Evolutionary conservation across 1,140 invertebrate genomes (phyloP).

Genomic region (Drosophila cardini): DNA sequence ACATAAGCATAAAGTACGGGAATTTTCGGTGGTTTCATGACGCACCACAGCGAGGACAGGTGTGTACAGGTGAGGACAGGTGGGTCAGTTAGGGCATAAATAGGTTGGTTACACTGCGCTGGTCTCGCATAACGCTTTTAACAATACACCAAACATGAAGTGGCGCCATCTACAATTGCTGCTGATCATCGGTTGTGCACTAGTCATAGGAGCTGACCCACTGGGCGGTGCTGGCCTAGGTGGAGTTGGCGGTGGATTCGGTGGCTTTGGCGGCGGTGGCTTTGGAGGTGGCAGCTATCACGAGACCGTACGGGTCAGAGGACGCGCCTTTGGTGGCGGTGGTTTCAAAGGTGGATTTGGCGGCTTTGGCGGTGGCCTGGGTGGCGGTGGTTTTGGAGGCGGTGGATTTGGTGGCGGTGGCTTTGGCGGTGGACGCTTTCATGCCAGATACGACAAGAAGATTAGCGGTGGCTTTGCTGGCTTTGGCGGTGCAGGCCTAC

Average conservation of each 20-base stretch:
- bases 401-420: constrained; percentile 69
- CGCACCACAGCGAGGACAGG: constrained; percentile 12
- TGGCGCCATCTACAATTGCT: constrained; percentile 37
- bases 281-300: constrained; percentile 64
- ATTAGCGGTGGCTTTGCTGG: constrained; percentile 38
- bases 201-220: constrained; percentile 5
- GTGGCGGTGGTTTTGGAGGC: constrained; percentile 49
- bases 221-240: constrained; percentile 30
- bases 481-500: constrained; percentile 48
- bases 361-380: constrained; percentile 57
- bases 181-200: constrained; percentile 31
- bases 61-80: no score
- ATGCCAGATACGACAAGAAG: constrained; percentile 35
- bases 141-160: constrained; percentile 48
- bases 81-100: constrained; percentile 47
- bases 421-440: constrained; percentile 52
- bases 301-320: constrained; percentile 62
- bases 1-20: constrained; percentile 34
- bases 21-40: constrained; percentile 27
- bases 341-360: constrained; percentile 41
- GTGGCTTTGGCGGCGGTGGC: constrained; percentile 48
- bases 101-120: constrained; percentile 22
- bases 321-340: constrained; percentile 67
- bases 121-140: constrained; percentile 42
- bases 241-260: constrained; percentile 40